Base-by-base conservation (phyloP, 2,888 invertebrate genomes). In the Metacarcinus magister region DNA sequence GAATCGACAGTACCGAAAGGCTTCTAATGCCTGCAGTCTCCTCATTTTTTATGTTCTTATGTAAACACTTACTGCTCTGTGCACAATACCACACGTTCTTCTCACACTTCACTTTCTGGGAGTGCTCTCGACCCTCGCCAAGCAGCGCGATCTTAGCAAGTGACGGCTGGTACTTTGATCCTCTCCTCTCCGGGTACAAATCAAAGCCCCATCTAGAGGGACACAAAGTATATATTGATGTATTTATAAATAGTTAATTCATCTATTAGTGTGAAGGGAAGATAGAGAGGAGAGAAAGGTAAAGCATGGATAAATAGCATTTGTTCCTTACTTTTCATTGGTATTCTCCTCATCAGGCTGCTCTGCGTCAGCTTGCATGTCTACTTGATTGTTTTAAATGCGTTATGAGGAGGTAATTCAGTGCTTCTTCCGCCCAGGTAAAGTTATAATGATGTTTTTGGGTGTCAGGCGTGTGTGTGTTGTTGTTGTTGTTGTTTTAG, bases 81-180 rank as follows among this genome's bases (percentile, higher is more conserved):
- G 95, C 91, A 89, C 95, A 96, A 13, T 92, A 95, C 95, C 96
- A 96, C 23, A 97, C 96, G 60, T 95, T 96, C 67, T 89, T 89
- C 90, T 97, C 97, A 93, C 97, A 97, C 44, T 96, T 97, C 16
- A 96, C 19, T 32, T 96, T 96, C 5, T 96, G 95, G 7, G 43
- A 67, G 28, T 32, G 60, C 43, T 96, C 95, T 82, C 96, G 89
- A 28, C 96, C 95, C 92, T 93, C 96, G 28, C 95, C 96, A 8
- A 94, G 67, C 16, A 95, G 32, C 8, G 92, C 92, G 10, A 94
- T 95, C 28, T 92, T 96, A 67, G 95, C 39, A 44, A 92, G 82
- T 19, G 96, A 95, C 48, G 97, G 96, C 16, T 96, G 94, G 92
- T 96, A 97, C 19, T 95, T 96, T 39, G 19, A 95, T n/a, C 96